Conservation (phyloP, 2,888 invertebrate species). For the Eilema depressum region DNA sequence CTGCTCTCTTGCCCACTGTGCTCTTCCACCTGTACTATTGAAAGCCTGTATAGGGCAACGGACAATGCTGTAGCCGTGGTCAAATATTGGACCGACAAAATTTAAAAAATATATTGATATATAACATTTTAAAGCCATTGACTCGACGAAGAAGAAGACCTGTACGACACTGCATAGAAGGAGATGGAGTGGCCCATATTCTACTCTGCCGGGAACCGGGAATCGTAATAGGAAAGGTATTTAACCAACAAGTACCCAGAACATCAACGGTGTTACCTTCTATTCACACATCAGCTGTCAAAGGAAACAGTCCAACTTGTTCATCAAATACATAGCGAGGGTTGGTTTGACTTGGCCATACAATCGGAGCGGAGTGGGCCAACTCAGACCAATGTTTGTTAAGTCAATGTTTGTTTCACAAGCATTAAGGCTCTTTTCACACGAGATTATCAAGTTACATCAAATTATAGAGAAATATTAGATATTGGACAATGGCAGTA, state of each 20-base stretch:
- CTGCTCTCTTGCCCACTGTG: too few species aligned
- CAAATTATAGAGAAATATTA: background rate
- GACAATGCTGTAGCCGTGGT: too few species aligned
- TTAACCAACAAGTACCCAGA: background rate
- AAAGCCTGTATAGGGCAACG: too few species aligned
- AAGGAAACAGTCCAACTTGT: slow-evolving; percentile 11
- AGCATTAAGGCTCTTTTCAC: slow-evolving; percentile 7
- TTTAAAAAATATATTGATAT: too few species aligned
- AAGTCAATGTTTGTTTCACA: slow-evolving; percentile 13
- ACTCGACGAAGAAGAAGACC: too few species aligned
- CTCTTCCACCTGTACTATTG: too few species aligned
- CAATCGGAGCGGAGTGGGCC: slow-evolving; percentile 13
- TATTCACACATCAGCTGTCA: slow-evolving; percentile 5
- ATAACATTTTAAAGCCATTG: too few species aligned
- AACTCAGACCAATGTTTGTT: slow-evolving; percentile 1
- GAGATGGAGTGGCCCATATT: too few species aligned
- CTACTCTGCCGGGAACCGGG: too few species aligned
- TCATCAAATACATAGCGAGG: slow-evolving; percentile 28
- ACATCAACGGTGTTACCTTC: background rate
- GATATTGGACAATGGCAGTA: background rate
- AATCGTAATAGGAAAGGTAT: too few species aligned
- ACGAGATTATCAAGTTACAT: slow-evolving; percentile 8
- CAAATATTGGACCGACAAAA: too few species aligned
- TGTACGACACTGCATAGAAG: too few species aligned
- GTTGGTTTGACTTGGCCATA: slow-evolving; percentile 19